Evolutionary conservation across 2,113 vertebrate genomes (phyloP).

Genomic region (Cebus imitator): DNA sequence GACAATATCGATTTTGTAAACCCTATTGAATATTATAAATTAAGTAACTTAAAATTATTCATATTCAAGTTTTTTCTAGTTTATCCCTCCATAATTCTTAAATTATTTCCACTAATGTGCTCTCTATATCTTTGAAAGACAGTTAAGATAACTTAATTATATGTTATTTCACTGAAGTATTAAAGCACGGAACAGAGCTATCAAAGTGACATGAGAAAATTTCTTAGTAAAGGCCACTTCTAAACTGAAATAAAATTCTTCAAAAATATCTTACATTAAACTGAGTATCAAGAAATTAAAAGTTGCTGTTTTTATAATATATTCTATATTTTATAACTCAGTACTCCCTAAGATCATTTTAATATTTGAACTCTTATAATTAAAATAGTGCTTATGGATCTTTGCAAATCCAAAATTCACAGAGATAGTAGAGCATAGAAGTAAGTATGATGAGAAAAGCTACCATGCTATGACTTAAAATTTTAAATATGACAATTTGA

Average conservation of each 20-base stretch:
- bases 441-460: background rate
- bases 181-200: background rate
- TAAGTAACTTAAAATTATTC: background rate
- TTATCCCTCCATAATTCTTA: background rate
- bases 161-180: background rate
- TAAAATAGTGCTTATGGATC: background rate
- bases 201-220: background rate
- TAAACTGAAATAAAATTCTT: background rate
- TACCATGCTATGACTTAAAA: background rate
- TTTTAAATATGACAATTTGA: background rate
- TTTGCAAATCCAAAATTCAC: background rate
- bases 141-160: background rate
- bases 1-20: background rate
- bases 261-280: background rate
- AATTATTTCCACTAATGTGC: background rate
- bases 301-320: background rate
- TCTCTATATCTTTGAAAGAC: background rate
- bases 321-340: background rate
- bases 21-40: background rate
- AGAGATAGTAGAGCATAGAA: background rate
- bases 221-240: background rate
- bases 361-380: background rate
- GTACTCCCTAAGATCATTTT: background rate
- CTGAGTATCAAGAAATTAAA: background rate
- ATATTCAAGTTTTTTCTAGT: background rate